Conservation (phyloP, 2,113 vertebrate species). For the Galeopterus variegatus region DNA sequence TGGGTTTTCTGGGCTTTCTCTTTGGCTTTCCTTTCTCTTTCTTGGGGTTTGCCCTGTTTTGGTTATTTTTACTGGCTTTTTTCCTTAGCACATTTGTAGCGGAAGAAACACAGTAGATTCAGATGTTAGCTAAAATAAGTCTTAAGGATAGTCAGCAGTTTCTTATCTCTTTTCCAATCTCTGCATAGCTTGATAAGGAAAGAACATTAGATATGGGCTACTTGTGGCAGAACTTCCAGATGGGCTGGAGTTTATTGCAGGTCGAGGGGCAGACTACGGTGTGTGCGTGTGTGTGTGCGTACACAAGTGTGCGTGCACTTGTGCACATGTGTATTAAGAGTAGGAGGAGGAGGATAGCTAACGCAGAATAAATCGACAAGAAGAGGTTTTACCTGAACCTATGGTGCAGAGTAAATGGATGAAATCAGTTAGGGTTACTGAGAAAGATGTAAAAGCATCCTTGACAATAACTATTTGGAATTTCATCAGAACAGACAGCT, state of each 20-base stretch:
- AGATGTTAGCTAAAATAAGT: neutral
- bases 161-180: neutral
- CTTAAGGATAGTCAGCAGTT: neutral
- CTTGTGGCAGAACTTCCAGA: neutral
- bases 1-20: neutral
- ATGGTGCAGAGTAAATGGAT: neutral
- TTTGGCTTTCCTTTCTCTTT: slow-evolving; percentile 10
- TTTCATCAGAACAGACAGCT: neutral
- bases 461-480: neutral
- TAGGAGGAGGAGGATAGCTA: neutral
- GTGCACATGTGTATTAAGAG: neutral
- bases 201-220: neutral
- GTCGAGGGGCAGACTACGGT: neutral
- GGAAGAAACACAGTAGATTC: neutral
- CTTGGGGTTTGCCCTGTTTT: neutral
- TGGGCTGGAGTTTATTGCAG: neutral
- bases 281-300: neutral
- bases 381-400: neutral
- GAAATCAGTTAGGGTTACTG: neutral
- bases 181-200: neutral
- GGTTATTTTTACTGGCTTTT: neutral
- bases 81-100: neutral
- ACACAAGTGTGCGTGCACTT: too few relatives aligned
- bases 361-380: neutral
- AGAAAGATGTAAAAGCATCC: neutral